Conservation (phyloP, 2,113 vertebrate genomes). For the Oncorhynchus keta region DNA sequence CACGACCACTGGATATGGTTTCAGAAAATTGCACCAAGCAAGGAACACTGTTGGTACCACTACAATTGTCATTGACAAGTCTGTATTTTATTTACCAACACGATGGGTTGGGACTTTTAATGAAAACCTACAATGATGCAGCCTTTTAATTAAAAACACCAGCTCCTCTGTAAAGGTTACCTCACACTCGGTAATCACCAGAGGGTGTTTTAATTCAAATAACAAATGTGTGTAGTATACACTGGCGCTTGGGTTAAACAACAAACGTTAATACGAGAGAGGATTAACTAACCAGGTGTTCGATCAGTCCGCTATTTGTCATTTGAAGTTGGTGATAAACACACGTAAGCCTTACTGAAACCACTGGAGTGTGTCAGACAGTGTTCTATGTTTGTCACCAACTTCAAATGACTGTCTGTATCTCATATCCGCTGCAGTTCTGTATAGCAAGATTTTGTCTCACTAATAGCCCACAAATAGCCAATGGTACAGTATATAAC, state of each 20-base stretch:
- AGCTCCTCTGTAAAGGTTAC: conserved; percentile 13
- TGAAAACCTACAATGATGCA: not conserved
- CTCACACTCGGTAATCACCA: conserved; percentile 10
- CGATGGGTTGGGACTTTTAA: not conserved
- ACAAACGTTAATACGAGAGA: not conserved
- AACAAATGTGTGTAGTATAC: not conserved
- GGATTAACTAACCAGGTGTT: not conserved
- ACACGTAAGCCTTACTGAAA: no score
- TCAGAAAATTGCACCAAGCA: no score
- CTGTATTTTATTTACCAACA: conserved; percentile 10
- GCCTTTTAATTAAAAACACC: not conserved
- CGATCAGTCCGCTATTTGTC: not conserved
- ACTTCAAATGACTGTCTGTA: no score
- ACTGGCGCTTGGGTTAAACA: not conserved
- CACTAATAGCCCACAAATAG: no score
- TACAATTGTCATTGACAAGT: not conserved
- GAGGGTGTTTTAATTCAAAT: conserved; percentile 8
- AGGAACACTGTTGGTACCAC: no score
- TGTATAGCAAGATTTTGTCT: no score
- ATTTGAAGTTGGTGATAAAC: no score
- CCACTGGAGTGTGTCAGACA: no score
- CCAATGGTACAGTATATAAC: no score
- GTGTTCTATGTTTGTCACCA: no score
- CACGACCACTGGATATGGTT: no score
- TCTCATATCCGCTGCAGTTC: no score